Evolutionary conservation across 2,888 invertebrate species (phyloP), one percentile per base, ranked within the genome.

Genomic region (Taenaris catops): DNA sequence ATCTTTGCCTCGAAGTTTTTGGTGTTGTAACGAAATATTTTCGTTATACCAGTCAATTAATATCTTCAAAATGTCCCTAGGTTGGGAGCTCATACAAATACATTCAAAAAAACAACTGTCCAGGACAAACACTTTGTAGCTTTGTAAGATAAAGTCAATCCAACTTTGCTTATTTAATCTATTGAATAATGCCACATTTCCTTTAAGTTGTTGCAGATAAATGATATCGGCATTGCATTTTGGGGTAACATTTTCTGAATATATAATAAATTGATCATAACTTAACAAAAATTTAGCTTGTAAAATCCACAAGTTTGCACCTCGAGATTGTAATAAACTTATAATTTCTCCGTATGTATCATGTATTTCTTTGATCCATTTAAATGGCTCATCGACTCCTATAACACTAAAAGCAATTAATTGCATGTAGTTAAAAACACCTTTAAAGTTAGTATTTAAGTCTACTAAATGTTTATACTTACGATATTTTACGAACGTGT

Each of bases 81-180:
- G 56, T 45, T 70, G 52, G 5, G 58, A 55, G 48, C 59, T 75
- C 9, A 74, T 58, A 51, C 80, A 81, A 10, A 76, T 63, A 38
- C 79, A 83, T 25, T 86, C 83, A 55, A 80, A 79, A 41, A 83
- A 84, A 42, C 87, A 78, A 47, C 83, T 73, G 6, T 75, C 75
- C 53, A 90, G 63, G 3, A 89, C 63, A 24, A 90, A 87, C 9
- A 86, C 80, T 64, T 90, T 91, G 51, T 89, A 91, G 23, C 87
- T 88, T 63, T 91, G 91, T 34, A 91, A 58, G 48, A 91, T 73
- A 17, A 91, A 66, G 54, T 91, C 91, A 8, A 91, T 50, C 91
- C 91, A 92, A 41, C 80, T 78, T 57, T 84, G 86, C 52, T 83
- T 86, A 44, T 64, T 76, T 18, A 84, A 51, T 48, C 83, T 68